phyloP scores from a whole-genome alignment of 2,888 invertebrate genomes.

The Mesorhabditis spiculigera region DNA sequence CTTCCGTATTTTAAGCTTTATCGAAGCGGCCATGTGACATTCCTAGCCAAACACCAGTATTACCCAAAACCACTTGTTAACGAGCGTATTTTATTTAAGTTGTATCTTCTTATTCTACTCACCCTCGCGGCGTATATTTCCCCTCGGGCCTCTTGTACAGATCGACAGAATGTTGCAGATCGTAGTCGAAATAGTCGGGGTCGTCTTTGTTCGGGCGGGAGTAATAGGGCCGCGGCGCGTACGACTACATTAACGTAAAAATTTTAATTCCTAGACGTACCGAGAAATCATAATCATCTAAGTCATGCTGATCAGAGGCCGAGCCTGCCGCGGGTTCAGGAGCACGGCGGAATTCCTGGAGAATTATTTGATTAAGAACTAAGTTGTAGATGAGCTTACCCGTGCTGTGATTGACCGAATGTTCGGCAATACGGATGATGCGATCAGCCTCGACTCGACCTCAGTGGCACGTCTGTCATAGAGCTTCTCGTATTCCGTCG shows the following conservation, averaged over 20 bases:
- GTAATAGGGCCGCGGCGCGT: constrained; percentile 48
- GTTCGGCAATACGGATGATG: no score
- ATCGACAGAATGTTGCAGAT: constrained; percentile 56
- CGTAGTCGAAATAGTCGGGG: constrained; percentile 58
- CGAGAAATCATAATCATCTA: constrained; percentile 49
- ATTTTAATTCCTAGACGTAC: constrained; percentile 17
- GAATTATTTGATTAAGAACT: background rate
- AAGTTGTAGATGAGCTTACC: constrained; percentile 8
- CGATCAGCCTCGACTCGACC: no score
- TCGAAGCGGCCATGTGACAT: no score
- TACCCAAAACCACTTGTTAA: no score
- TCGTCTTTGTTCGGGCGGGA: constrained; percentile 54
- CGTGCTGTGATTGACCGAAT: no score
- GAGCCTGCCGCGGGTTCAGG: constrained; percentile 49
- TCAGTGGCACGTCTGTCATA: no score
- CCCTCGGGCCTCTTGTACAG: constrained; percentile 53
- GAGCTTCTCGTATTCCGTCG: no score
- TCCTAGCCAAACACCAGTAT: no score
- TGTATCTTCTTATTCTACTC: constrained; percentile 7
- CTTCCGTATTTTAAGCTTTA: no score
- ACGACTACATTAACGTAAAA: constrained; percentile 19
- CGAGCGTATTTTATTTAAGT: background rate
- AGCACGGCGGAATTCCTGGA: constrained; percentile 45
- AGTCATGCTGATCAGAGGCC: constrained; percentile 28
- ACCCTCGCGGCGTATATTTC: constrained; percentile 50